Percentiles rank a stretch among this genome's conserved stretches.
These are phyloP conservation scores for Lepeophtheirus nordmannii DNA, from an alignment of 2,888 invertebrate species.

Conservation along the genomic window DNA sequence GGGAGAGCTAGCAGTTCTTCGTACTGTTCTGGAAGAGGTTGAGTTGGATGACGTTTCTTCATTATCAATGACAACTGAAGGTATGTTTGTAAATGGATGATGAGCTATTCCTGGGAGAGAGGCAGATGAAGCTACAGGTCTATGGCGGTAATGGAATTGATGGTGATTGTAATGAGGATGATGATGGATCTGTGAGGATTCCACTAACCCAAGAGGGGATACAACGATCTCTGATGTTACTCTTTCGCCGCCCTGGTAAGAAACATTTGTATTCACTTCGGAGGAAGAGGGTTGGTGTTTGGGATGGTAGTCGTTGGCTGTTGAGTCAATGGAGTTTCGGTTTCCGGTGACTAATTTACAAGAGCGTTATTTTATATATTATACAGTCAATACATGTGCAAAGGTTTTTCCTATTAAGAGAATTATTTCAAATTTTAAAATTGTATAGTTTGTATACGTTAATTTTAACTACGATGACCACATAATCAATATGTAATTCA, in stretches of 20 bases:
- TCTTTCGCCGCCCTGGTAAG: too few relatives aligned
- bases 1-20: conserved; percentile 1
- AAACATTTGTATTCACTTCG: neutral
- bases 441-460: too few relatives aligned
- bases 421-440: too few relatives aligned
- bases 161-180: neutral
- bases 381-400: too few relatives aligned
- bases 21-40: neutral
- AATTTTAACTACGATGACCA: too few relatives aligned
- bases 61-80: conserved; percentile 11
- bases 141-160: neutral
- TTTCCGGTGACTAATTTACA: neutral
- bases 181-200: neutral
- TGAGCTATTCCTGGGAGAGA: neutral
- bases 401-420: too few relatives aligned
- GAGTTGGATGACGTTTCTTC: neutral
- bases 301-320: neutral
- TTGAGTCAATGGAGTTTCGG: neutral
- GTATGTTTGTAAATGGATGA: conserved; percentile 11
- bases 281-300: neutral
- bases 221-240: neutral
- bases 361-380: too few relatives aligned
- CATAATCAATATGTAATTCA: too few relatives aligned
- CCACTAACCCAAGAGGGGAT: neutral
- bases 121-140: neutral